Evolutionary conservation across 2,888 invertebrate species (phyloP).

Genomic region (Trichogramma evanescens): DNA sequence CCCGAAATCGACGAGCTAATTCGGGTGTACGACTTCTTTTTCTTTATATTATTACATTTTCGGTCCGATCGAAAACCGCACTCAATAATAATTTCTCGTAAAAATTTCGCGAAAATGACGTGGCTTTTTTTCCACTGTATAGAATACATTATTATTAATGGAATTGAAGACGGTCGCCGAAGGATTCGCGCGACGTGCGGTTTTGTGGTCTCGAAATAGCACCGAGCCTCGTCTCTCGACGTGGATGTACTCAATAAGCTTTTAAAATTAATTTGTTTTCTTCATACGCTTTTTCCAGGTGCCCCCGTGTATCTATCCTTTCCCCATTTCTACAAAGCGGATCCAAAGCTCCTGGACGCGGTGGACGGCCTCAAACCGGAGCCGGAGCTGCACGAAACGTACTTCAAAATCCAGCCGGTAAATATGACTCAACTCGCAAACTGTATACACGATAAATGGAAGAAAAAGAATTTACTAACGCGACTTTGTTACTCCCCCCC

Average conservation of each 20-base stretch:
- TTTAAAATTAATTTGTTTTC: background rate
- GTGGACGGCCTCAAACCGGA: constrained; percentile 69
- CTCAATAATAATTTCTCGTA: too few species aligned
- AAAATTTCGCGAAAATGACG: too few species aligned
- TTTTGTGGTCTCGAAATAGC: too few species aligned
- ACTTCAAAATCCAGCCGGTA: constrained; percentile 81
- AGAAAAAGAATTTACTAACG: background rate
- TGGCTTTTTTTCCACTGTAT: too few species aligned
- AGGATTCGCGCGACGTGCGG: too few species aligned
- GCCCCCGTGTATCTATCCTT: constrained; percentile 84
- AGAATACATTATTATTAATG: too few species aligned
- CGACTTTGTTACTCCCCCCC: constrained; percentile 33
- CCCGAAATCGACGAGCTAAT: too few species aligned
- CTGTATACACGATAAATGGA: background rate
- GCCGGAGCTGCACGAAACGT: constrained; percentile 64
- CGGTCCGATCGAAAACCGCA: too few species aligned
- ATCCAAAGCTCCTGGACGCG: constrained; percentile 58
- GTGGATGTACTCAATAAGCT: background rate
- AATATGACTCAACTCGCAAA: constrained; percentile 30
- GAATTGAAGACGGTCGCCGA: too few species aligned
- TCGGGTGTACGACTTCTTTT: too few species aligned
- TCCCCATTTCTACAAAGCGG: constrained; percentile 82
- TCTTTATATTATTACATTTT: too few species aligned
- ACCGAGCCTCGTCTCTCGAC: too few species aligned
- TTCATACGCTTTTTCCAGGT: constrained; percentile 49